Conservation (phyloP, 2,888 invertebrate species). For the Tolmerus cingulatus region DNA sequence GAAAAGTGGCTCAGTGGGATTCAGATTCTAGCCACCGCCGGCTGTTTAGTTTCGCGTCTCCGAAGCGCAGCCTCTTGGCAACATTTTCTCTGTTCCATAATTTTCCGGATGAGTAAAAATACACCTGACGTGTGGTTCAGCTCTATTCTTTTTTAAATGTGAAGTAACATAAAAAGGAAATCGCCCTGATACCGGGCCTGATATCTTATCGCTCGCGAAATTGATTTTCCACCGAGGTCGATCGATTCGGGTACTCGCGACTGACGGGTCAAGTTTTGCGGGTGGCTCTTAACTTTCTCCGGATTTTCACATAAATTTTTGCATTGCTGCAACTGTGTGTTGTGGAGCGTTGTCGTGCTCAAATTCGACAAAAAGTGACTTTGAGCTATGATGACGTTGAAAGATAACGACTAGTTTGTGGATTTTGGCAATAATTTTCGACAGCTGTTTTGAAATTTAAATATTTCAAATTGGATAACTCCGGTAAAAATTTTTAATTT, state of each 20-base stretch:
- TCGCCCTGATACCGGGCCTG: background rate
- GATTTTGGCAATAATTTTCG: background rate
- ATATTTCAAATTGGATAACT: background rate
- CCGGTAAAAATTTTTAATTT: background rate
- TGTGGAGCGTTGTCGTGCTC: background rate
- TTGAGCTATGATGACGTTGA: background rate
- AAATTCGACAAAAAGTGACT: background rate
- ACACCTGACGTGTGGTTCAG: background rate
- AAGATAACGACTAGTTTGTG: background rate
- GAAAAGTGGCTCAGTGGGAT: constrained; percentile 13
- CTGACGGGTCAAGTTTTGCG: background rate
- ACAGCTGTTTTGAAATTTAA: background rate
- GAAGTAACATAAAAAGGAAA: background rate
- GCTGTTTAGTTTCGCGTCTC: background rate
- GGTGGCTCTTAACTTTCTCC: background rate
- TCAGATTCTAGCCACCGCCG: background rate
- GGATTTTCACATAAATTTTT: background rate
- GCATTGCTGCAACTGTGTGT: background rate
- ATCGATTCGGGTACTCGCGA: background rate
- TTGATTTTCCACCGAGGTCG: constrained; percentile 17
- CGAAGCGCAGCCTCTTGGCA: background rate
- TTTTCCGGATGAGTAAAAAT: constrained; percentile 12
- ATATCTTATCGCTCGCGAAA: constrained; percentile 37
- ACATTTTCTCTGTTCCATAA: background rate
- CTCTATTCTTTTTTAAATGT: background rate